Percentiles rank a stretch among this genome's conserved stretches.
phyloP scores from a whole-genome alignment of 2,888 invertebrate species.

The Agrotis segetum region DNA sequence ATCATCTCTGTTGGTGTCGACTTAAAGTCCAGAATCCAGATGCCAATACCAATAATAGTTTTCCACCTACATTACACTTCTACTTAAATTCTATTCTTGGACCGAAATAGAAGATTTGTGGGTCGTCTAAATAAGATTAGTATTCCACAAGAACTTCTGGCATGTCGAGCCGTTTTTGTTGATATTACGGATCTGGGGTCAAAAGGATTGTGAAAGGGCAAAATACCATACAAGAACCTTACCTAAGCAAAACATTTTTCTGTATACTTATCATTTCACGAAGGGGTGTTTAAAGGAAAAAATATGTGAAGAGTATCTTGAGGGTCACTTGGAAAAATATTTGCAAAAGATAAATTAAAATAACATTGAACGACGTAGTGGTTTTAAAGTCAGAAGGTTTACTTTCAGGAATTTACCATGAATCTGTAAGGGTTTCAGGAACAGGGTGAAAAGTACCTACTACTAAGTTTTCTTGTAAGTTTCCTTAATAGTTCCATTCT shows the following conservation, averaged over 20 bases:
- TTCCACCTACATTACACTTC: too few species aligned
- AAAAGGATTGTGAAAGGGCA: slow-evolving; percentile 19
- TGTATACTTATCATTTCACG: slow-evolving; percentile 1
- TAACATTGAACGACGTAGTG: slow-evolving; percentile 5
- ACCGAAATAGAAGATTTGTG: background rate
- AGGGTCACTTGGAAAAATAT: slow-evolving; percentile 4
- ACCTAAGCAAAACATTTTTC: slow-evolving; percentile 19
- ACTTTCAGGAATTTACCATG: too few species aligned
- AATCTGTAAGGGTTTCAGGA: too few species aligned
- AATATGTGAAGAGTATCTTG: slow-evolving; percentile 16
- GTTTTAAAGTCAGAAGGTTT: background rate
- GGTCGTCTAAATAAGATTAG: background rate
- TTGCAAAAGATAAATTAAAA: slow-evolving; percentile 12
- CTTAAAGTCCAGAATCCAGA: too few species aligned
- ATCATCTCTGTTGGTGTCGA: too few species aligned
- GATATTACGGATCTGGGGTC: slow-evolving; percentile 4
- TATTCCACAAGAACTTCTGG: slow-evolving; percentile 9
- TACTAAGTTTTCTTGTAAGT: too few species aligned
- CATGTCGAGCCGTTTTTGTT: slow-evolving; percentile 1
- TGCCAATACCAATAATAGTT: too few species aligned
- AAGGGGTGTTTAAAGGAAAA: slow-evolving; percentile 9
- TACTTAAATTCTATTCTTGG: background rate
- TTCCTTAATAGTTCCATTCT: too few species aligned
- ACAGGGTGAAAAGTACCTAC: too few species aligned
- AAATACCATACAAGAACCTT: slow-evolving; percentile 10